These are phyloP conservation scores for Calypte anna DNA, from an alignment of 2,113 vertebrate species.

Conservation along the genomic window DNA sequence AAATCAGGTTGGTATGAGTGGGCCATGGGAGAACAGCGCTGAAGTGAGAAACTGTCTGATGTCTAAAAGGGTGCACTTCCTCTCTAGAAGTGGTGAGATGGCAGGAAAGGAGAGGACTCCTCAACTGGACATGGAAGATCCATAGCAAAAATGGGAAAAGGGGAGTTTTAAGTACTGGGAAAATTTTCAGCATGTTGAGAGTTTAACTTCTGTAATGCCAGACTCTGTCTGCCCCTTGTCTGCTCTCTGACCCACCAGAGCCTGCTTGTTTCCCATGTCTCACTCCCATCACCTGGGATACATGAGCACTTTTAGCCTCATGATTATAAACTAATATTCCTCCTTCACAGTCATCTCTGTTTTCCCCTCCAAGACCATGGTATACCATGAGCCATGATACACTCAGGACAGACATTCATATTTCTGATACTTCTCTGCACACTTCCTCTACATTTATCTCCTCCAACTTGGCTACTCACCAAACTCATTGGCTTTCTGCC, in stretches of 20 bases:
- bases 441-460: conserved; percentile 3
- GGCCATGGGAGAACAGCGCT: conserved; percentile 12
- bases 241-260: neutral
- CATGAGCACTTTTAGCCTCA: neutral
- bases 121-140: neutral
- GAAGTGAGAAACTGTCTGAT: conserved; percentile 29
- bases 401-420: neutral
- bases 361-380: neutral
- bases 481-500: conserved; percentile 1
- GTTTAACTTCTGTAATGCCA: neutral
- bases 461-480: neutral
- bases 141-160: neutral
- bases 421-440: conserved; percentile 1
- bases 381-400: neutral
- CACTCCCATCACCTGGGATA: neutral
- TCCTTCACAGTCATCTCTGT: neutral
- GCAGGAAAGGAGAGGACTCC: neutral
- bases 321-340: neutral
- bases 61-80: neutral
- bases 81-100: neutral
- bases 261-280: neutral
- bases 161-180: neutral
- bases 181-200: neutral
- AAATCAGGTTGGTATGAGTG: conserved; percentile 16
- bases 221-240: neutral